phyloP scores from a whole-genome alignment of 2,797 vertebrate genomes.

The Nannoperca obscura region DNA sequence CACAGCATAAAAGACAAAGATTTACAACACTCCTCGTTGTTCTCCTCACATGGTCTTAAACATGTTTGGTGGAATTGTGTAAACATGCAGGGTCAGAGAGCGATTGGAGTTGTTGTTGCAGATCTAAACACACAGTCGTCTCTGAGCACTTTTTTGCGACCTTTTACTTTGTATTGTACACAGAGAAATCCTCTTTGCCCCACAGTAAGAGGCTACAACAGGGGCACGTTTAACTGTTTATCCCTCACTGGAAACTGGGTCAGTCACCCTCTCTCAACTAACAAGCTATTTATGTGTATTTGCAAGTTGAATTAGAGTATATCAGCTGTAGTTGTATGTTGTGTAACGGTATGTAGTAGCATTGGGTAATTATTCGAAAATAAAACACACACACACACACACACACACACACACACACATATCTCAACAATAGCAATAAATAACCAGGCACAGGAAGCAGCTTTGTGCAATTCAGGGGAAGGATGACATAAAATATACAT shows the following conservation, averaged over 20 bases:
- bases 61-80: neutral
- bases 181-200: constrained; percentile 51
- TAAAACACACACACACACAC: too few species aligned
- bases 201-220: constrained; percentile 15
- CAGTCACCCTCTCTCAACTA: constrained; percentile 19
- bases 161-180: constrained; percentile 61
- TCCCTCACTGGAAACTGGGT: constrained; percentile 33
- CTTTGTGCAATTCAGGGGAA: too few species aligned
- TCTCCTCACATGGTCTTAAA: constrained; percentile 17
- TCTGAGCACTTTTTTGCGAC: constrained; percentile 19
- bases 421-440: too few species aligned
- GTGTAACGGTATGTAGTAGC: neutral
- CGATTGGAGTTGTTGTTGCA: constrained; percentile 1
- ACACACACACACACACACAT: too few species aligned
- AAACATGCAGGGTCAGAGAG: constrained; percentile 8
- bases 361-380: neutral
- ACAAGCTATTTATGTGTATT: constrained; percentile 5
- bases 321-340: neutral
- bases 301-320: neutral
- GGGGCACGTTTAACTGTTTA: constrained; percentile 37
- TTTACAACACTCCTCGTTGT: constrained; percentile 20
- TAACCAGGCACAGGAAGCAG: neutral
- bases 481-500: too few species aligned
- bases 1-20: constrained; percentile 6
- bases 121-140: neutral